A percentile compares a stretch with the other conserved stretches of the same genome.
phyloP scores from a whole-genome alignment of 2,797 vertebrate genomes.

The Falco concolor region DNA sequence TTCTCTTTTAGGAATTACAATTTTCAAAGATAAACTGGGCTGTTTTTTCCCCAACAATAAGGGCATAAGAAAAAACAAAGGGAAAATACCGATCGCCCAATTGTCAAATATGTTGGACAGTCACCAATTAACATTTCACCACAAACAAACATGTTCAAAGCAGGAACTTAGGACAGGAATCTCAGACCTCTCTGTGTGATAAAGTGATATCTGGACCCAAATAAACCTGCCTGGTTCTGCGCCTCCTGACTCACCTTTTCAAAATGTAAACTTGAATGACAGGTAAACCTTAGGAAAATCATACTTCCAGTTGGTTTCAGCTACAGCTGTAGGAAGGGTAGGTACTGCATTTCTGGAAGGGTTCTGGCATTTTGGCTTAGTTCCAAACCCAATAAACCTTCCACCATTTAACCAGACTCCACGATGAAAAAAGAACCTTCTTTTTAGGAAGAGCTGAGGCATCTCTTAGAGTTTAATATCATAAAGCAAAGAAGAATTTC shows the following conservation, averaged over 20 bases:
- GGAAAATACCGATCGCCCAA: not conserved
- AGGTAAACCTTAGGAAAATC: not conserved
- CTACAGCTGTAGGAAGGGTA: not conserved
- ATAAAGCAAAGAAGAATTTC: not conserved
- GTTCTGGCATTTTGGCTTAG: not conserved
- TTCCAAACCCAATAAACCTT: not conserved
- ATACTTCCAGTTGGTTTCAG: not conserved
- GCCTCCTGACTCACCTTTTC: not conserved
- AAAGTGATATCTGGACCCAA: not conserved
- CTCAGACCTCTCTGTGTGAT: not conserved
- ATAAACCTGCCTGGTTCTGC: not conserved
- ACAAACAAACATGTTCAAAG: not conserved
- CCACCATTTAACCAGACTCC: not conserved
- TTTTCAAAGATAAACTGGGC: not conserved
- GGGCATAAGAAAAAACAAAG: not conserved
- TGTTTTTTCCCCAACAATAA: not conserved
- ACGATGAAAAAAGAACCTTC: not conserved
- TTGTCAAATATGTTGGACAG: fast-evolving
- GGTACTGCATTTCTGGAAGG: not conserved
- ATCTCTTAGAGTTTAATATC: not conserved
- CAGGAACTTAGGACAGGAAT: not conserved
- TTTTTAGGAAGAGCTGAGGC: not conserved
- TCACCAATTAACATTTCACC: not conserved
- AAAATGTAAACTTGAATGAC: not conserved
- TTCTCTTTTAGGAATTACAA: not conserved